Evolutionary conservation across 2,888 invertebrate genomes (phyloP), one percentile per base, ranked within the genome.

Genomic region (Melinopterus prodromus): DNA sequence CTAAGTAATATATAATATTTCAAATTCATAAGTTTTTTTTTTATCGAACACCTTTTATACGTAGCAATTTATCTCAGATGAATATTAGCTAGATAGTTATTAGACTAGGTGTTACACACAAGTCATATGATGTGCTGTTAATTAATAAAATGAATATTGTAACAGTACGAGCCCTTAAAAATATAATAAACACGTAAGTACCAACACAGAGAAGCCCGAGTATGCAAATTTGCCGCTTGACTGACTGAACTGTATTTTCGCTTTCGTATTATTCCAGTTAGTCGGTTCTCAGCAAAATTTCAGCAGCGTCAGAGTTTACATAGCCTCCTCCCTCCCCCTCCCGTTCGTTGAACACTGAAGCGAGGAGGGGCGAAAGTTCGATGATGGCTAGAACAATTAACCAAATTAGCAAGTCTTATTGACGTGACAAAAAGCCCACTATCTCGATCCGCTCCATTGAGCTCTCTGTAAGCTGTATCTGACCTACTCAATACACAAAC

Each of bases 381-480:
- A 35, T 37, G 74, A 74, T 74, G 74, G 74, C 37, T 35, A 35
- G 74, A 37, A 74, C 74, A 74, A 74, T 74, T 74, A 74, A 74
- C 36, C 74, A 77, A 77, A 77, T 77, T 77, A 77, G 26, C 69
- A 70, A 77, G 77, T 70, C 77, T 69, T 77, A 77, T 77, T 77
- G 77, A 69, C 77, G 70, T 14, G 26, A 77, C 77, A 77, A 77
- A 77, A 77, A 77, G 69, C 70, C 16, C 15, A 77, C 70, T 69
- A 38, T 36, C n/a, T 35, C 35, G 26, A n/a, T 26, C 16, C 77
- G 16, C 35, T 70, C 69, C 53, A 76, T 15, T 69, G 53, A 38
- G 69, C 69, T 76, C 69, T n/a, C 69, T 38, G 69, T 69, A 76
- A 53, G 53, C 69, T 76, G 26, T 16, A 75, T 76, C 26, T 77